Evolutionary conservation across 2,797 vertebrate genomes (phyloP), one percentile per base, ranked within the genome.

Genomic region (Gymnocypris eckloni): DNA sequence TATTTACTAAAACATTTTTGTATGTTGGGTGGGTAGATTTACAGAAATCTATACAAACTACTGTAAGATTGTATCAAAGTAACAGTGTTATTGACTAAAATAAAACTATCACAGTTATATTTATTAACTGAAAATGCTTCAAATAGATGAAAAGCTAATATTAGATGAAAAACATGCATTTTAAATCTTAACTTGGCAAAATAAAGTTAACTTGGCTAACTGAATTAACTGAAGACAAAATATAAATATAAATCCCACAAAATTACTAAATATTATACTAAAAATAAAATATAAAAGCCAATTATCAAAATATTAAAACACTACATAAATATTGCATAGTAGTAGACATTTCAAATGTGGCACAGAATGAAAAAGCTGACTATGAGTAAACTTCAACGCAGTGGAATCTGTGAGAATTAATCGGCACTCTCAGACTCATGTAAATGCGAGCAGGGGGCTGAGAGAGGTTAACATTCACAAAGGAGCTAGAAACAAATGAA

Each of bases 391-490:
- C 37, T 12, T 82, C 16, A 61, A 71, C 28, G 54, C 28, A 41
- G 54, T 76, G 79, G 71, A 75, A 87, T 67, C 54, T 81, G 72
- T 66, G 75, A 75, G 81, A 84, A 89, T 82, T 70, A 56, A 75
- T 82, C 88, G 76, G 54, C 71, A 52, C 82, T 81, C 18, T 41
- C n/a, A 39, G 52, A 61, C 61, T 84, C 79, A 67, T 87, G 76
- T 87, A 85, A 77, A 85, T 76, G 78, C 5, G 66, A 59, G 54
- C 64, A 71, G 81, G 82, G 56, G 86, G 77, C 73, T 86, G 83
- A 64, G 85, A 86, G 72, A 73, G 88, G 89, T 89, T 89, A 89
- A 39, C n/a, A 33, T 56, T 86, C 71, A 87, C 81, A 81, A 86
- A 86, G 45, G 70, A 82, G 79, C 69, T 9, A 22, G 56, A 86